These are phyloP conservation scores for Lamprologus speciosus DNA, from an alignment of 2,113 vertebrate genomes.

Conservation along the genomic window DNA sequence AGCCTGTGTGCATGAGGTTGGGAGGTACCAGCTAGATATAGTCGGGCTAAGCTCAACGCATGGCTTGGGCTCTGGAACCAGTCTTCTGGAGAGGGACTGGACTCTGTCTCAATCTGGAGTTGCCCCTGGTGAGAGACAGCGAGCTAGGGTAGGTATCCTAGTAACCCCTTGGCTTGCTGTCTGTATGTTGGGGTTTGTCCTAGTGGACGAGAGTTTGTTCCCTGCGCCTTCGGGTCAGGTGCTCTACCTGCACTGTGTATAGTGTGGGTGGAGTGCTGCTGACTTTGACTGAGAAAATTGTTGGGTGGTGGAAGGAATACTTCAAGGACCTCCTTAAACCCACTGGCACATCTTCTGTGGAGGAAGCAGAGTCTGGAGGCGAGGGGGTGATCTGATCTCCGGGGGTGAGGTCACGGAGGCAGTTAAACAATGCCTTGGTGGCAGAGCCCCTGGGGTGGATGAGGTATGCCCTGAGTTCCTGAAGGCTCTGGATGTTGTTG, in stretches of 20 bases:
- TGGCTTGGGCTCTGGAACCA: background rate
- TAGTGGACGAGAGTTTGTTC: too few relatives aligned
- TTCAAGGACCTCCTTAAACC: background rate
- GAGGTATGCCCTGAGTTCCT: background rate
- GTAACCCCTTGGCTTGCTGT: background rate
- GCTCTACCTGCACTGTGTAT: too few relatives aligned
- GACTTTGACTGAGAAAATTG: too few relatives aligned
- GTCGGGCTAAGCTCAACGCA: accelerated
- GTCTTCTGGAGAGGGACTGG: background rate
- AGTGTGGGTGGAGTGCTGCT: too few relatives aligned
- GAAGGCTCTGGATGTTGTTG: background rate
- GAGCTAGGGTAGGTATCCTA: accelerated
- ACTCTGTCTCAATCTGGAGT: background rate
- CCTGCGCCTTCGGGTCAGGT: too few relatives aligned
- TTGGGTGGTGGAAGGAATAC: background rate
- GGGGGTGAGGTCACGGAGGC: background rate
- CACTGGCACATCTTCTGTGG: background rate
- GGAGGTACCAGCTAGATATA: too few relatives aligned
- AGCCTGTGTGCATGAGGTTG: background rate
- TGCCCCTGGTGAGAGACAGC: background rate
- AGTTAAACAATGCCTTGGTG: background rate
- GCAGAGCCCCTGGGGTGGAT: background rate
- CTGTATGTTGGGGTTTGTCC: too few relatives aligned
- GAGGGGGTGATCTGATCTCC: accelerated
- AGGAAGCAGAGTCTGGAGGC: background rate